phyloP scores from a whole-genome alignment of 2,888 invertebrate genomes.

The Lycophotia porphyrea region DNA sequence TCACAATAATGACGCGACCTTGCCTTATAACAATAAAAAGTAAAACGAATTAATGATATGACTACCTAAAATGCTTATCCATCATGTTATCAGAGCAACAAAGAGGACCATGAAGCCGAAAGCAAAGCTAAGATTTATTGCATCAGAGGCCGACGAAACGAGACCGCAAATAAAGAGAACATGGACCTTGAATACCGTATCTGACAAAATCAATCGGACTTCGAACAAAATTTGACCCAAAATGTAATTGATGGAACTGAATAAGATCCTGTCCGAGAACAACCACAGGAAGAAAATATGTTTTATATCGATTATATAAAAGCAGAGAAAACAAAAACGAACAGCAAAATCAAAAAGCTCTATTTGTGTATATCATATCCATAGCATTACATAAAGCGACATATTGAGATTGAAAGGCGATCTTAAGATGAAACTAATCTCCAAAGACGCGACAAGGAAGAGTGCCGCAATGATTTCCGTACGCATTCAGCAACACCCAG shows the following conservation, averaged over 20 bases:
- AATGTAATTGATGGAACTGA: slow-evolving; percentile 84
- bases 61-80: slow-evolving; percentile 84
- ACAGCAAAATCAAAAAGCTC: slow-evolving; percentile 22
- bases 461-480: slow-evolving; percentile 80
- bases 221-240: slow-evolving; percentile 88
- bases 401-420: slow-evolving; percentile 69
- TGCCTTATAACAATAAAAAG: slow-evolving; percentile 76
- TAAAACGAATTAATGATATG: slow-evolving; percentile 79
- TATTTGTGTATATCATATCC: slow-evolving; percentile 41
- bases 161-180: slow-evolving; percentile 90
- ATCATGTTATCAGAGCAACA: slow-evolving; percentile 87
- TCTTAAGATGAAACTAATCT: slow-evolving; percentile 74
- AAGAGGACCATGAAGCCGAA: slow-evolving; percentile 87
- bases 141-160: slow-evolving; percentile 88
- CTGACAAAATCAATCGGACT: slow-evolving; percentile 90
- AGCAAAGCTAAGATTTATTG: slow-evolving; percentile 87
- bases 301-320: slow-evolving; percentile 28
- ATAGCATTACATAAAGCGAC: slow-evolving; percentile 68
- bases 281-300: slow-evolving; percentile 29
- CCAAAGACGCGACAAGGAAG: slow-evolving; percentile 77
- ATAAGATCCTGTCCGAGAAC: slow-evolving; percentile 54
- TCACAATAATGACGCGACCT: slow-evolving; percentile 70
- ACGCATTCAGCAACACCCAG: slow-evolving; percentile 77
- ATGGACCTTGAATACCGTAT: slow-evolving; percentile 89
- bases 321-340: slow-evolving; percentile 10